Conservation (phyloP, 2,888 invertebrate species). For the Kuschelorhynchus macadamiae region DNA sequence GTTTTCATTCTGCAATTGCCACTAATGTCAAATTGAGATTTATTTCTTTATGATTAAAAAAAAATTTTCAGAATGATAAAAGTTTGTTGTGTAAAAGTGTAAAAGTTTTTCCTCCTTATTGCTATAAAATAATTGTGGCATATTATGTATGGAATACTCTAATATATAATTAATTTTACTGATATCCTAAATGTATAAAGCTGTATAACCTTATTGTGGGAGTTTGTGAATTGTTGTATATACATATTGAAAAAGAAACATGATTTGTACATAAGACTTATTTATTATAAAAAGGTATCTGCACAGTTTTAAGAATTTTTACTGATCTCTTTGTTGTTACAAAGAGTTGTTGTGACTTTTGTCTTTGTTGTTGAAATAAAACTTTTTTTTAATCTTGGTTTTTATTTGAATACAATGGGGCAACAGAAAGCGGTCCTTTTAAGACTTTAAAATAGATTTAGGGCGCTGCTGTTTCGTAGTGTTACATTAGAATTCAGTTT, state of each 20-base stretch:
- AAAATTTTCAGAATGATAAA: no score
- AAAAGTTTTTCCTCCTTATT: no score
- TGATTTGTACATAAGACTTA: conserved; percentile 36
- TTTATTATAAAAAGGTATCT: conserved; percentile 32
- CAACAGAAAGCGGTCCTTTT: neutral
- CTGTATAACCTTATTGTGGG: neutral
- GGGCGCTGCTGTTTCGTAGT: no score
- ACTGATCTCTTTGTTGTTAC: conserved; percentile 29
- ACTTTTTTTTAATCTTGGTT: conserved; percentile 35
- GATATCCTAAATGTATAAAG: conserved; percentile 5
- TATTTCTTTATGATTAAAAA: no score
- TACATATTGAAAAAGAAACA: conserved; percentile 5
- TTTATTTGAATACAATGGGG: conserved; percentile 33
- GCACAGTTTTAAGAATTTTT: conserved; percentile 22
- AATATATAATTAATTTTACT: no score
- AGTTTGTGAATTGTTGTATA: neutral
- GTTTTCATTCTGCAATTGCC: no score
- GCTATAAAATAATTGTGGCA: no score
- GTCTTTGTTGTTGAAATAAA: conserved; percentile 45
- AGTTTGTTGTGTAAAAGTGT: no score
- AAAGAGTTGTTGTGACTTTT: conserved; percentile 42
- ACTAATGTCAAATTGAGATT: no score
- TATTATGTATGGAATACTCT: no score
- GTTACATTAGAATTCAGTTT: no score
- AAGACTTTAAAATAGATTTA: neutral